A percentile compares a stretch with the other conserved stretches of the same genome.
These are phyloP conservation scores for Trypoxylus dichotomus DNA, from an alignment of 1,140 invertebrate species.

Conservation along the genomic window DNA sequence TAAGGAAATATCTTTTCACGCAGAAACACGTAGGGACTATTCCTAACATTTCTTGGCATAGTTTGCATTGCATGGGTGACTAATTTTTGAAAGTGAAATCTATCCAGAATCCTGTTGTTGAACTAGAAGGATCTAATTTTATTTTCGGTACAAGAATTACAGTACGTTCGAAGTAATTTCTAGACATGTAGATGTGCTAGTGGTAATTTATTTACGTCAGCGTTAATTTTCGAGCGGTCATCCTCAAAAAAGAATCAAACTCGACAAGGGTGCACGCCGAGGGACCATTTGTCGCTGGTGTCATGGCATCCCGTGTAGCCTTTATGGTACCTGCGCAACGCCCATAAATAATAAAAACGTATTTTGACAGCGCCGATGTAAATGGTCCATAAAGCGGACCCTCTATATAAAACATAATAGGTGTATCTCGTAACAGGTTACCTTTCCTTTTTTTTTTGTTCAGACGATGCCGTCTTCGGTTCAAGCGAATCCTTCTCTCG, in stretches of 20 bases:
- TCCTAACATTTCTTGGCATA: too few species aligned
- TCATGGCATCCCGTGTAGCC: not conserved
- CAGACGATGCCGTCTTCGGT: not conserved
- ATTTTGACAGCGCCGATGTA: slow-evolving; percentile 20
- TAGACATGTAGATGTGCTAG: not conserved
- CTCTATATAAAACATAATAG: not conserved
- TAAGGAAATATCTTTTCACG: too few species aligned
- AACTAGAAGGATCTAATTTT: too few species aligned
- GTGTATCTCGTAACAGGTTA: slow-evolving; percentile 11
- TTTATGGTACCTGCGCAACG: slow-evolving; percentile 13
- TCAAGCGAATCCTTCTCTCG: not conserved
- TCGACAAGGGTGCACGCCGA: not conserved
- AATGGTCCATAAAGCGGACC: slow-evolving; percentile 14
- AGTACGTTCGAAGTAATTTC: too few species aligned
- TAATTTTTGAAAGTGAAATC: too few species aligned
- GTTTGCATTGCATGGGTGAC: too few species aligned
- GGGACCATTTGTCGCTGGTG: not conserved
- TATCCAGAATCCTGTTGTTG: too few species aligned
- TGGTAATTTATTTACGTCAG: slow-evolving; percentile 11
- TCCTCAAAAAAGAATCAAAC: not conserved
- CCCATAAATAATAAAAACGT: slow-evolving; percentile 5
- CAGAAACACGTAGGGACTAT: too few species aligned
- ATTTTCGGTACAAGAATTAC: too few species aligned
- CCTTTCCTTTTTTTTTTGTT: not conserved
- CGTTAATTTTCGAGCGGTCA: not conserved